Percentiles rank a stretch among this genome's conserved stretches.
Conservation (phyloP, 2,888 invertebrate species). For the Mimumesa dahlbomi region DNA sequence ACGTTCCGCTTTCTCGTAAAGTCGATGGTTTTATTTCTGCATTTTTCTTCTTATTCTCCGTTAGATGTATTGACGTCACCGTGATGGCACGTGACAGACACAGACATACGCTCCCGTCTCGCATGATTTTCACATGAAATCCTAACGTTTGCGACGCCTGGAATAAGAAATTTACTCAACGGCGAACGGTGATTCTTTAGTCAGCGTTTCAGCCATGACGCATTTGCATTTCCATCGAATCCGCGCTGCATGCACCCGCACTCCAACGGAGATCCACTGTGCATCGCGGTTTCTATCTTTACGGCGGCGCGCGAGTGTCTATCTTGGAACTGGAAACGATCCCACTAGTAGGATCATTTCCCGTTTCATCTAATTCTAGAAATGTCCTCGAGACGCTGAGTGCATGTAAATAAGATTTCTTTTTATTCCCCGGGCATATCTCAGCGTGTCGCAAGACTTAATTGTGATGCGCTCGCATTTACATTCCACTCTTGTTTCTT, state of each 20-base stretch:
- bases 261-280: background rate
- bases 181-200: constrained; percentile 13
- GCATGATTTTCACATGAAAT: background rate
- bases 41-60: background rate
- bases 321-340: constrained; percentile 34
- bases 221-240: constrained; percentile 45
- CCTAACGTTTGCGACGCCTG: background rate
- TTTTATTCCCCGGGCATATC: background rate
- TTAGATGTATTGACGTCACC: background rate
- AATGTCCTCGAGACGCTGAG: constrained; percentile 25
- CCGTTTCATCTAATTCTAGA: constrained; percentile 36
- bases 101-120: background rate
- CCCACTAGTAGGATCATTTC: constrained; percentile 6
- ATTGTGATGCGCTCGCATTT: too few species aligned
- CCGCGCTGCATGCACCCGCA: constrained; percentile 5
- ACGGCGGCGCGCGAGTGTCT: constrained; percentile 4
- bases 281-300: constrained; percentile 40
- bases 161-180: constrained; percentile 8
- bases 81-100: background rate
- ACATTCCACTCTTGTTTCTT: too few species aligned
- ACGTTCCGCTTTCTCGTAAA: too few species aligned
- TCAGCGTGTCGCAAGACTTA: too few species aligned
- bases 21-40: background rate
- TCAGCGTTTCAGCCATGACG: constrained; percentile 28
- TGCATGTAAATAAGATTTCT: constrained; percentile 1